Conservation (phyloP, 2,113 vertebrate species). For the Dinomys branickii region DNA sequence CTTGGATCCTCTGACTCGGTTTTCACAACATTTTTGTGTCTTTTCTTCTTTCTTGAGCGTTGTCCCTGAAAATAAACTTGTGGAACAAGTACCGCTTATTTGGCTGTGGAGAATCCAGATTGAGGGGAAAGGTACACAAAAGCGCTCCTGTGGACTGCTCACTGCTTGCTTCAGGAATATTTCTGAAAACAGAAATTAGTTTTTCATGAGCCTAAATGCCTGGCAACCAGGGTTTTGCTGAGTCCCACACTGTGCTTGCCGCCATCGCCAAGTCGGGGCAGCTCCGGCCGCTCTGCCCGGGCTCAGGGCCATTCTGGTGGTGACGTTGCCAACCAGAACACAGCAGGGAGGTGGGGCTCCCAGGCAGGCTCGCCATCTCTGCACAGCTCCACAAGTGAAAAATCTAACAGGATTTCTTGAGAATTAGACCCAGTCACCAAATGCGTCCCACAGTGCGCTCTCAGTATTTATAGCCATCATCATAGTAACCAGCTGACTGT, state of each 20-base stretch:
- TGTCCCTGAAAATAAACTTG: not conserved
- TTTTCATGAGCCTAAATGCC: not conserved
- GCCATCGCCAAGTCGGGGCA: not conserved
- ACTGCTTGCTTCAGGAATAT: not conserved
- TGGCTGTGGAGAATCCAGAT: not conserved
- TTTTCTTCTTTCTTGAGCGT: not conserved
- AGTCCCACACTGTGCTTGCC: not conserved
- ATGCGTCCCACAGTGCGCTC: not conserved
- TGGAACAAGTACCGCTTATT: not conserved
- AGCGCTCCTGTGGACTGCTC: not conserved
- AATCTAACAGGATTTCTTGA: not conserved
- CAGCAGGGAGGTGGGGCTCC: not conserved
- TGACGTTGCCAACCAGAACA: not conserved
- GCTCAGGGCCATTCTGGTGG: not conserved
- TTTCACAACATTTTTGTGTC: not conserved
- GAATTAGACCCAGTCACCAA: not conserved
- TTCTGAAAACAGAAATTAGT: constrained; percentile 58
- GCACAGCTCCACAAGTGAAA: not conserved
- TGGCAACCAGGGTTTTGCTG: not conserved
- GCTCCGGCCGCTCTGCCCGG: not conserved
- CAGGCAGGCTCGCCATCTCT: not conserved
- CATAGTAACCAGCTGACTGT: not conserved
- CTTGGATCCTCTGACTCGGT: not conserved
- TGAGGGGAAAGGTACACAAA: not conserved
- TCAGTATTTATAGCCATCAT: not conserved